Base-by-base conservation (phyloP, 2,113 vertebrate genomes). In the Conger conger region DNA sequence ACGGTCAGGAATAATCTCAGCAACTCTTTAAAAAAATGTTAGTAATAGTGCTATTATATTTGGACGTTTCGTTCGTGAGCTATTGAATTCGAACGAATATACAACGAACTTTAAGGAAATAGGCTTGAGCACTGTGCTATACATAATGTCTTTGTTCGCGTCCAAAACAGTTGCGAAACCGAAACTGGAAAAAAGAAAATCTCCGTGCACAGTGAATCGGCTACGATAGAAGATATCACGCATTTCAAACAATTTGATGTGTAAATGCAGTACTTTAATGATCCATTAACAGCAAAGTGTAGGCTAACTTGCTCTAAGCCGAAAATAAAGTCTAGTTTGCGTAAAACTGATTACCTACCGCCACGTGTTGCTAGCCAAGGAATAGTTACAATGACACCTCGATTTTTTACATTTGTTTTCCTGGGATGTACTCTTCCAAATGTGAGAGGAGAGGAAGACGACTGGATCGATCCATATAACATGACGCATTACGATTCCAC, bases 381-480 rank as follows among this genome's bases (percentile, higher is more conserved):
- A 68, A 68, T 27, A 73, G 27, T 13, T 23, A 30, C 1, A 80
- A 80, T 80, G 79, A 11, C 42, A 30, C n/a, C 15, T 23, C 3
- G 0, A 16, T 15, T 23, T 38, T 42, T 40, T 17, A 42, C 5
- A 38, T 17, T 79, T 18, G 3, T 84, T 54, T 16, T 84, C 9
- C 23, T 84, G 30, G 83, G 50, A 16, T 38, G 42, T 13, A 20
- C 6, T 57, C 57, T 38, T 11, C 63, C 30, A 30, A 33, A 23
- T 38, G 42, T 45, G 33, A 57, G 27, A 23, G 45, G n/a, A 45
- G 27, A 42, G 35, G 40, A 76, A 11, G 83, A 84, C 15, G 83
- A 79, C 7, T 84, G 83, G 83, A 16, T 84, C 6, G 83, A 84
- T 35, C 83, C 76, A 3, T 78, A 33, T 3, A 50, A 84, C 50